phyloP scores from a whole-genome alignment of 2,888 invertebrate species.

The Archips xylosteana region DNA sequence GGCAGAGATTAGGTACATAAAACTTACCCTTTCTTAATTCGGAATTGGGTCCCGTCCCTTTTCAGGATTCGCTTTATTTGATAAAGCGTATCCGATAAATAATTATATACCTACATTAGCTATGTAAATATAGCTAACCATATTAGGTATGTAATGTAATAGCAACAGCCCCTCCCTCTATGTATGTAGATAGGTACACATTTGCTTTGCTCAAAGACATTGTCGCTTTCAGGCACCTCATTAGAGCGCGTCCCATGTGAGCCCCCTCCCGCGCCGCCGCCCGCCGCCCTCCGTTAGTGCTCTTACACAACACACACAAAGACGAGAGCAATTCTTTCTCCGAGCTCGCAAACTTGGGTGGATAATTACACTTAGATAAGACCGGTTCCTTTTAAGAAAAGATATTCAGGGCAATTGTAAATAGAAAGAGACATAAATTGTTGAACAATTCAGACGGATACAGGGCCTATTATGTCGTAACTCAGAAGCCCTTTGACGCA shows the following conservation, averaged over 20 bases:
- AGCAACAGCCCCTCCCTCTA: constrained; percentile 66
- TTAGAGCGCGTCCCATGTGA: constrained; percentile 85
- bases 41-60: constrained; percentile 15
- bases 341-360: constrained; percentile 80
- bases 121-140: constrained; percentile 46
- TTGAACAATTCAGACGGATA: constrained; percentile 19
- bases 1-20: constrained; percentile 8
- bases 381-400: constrained; percentile 39
- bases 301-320: constrained; percentile 64
- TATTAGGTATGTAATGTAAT: constrained; percentile 57
- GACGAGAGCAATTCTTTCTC: constrained; percentile 80
- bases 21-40: constrained; percentile 27
- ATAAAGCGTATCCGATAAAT: constrained; percentile 38
- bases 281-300: constrained; percentile 48
- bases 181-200: constrained; percentile 80
- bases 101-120: constrained; percentile 40
- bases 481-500: constrained; percentile 30
- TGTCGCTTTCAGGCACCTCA: constrained; percentile 86
- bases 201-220: constrained; percentile 85
- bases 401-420: constrained; percentile 31
- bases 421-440: constrained; percentile 14
- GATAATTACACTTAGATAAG: constrained; percentile 82
- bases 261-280: constrained; percentile 65
- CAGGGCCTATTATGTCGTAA: constrained; percentile 31
- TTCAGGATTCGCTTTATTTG: constrained; percentile 29